These are phyloP conservation scores for Arnoldichthys spilopterus DNA, from an alignment of 2,797 vertebrate genomes.

Conservation along the genomic window DNA sequence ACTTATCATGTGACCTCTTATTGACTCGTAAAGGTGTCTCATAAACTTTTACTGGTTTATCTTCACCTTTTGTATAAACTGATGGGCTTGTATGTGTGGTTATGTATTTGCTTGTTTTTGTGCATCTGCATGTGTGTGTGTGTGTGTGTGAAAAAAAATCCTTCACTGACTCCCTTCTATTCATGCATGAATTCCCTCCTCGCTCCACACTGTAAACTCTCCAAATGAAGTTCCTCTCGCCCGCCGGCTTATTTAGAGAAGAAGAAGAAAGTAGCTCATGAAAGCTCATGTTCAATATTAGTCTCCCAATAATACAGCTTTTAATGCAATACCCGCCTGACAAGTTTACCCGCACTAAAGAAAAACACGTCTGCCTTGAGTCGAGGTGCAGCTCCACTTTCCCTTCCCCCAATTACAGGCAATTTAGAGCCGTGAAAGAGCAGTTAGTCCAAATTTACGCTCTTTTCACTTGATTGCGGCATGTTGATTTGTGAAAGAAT, in stretches of 20 bases:
- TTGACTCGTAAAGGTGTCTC: constrained; percentile 48
- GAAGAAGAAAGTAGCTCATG: constrained; percentile 24
- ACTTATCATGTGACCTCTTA: constrained; percentile 47
- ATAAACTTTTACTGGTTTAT: constrained; percentile 46
- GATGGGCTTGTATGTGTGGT: background rate
- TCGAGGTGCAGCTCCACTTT: constrained; percentile 45
- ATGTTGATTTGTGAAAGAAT: constrained; percentile 59
- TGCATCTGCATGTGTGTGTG: constrained; percentile 4
- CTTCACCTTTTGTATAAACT: constrained; percentile 13
- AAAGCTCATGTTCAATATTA: constrained; percentile 22
- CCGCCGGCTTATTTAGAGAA: constrained; percentile 33
- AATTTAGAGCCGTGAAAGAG: constrained; percentile 52
- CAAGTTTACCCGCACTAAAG: constrained; percentile 47
- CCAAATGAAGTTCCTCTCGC: constrained; percentile 21
- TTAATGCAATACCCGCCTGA: constrained; percentile 23
- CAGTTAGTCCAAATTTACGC: constrained; percentile 61
- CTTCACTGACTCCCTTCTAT: constrained; percentile 19
- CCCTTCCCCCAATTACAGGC: constrained; percentile 57
- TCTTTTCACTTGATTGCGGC: constrained; percentile 63
- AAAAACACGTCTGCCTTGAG: constrained; percentile 33
- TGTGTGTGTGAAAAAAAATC: background rate
- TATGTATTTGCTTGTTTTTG: background rate
- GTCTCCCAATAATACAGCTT: constrained; percentile 24
- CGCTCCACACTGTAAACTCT: background rate
- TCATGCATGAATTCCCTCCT: constrained; percentile 14